These are phyloP conservation scores for Chamaea fasciata DNA, from an alignment of 2,113 vertebrate genomes.

Conservation along the genomic window DNA sequence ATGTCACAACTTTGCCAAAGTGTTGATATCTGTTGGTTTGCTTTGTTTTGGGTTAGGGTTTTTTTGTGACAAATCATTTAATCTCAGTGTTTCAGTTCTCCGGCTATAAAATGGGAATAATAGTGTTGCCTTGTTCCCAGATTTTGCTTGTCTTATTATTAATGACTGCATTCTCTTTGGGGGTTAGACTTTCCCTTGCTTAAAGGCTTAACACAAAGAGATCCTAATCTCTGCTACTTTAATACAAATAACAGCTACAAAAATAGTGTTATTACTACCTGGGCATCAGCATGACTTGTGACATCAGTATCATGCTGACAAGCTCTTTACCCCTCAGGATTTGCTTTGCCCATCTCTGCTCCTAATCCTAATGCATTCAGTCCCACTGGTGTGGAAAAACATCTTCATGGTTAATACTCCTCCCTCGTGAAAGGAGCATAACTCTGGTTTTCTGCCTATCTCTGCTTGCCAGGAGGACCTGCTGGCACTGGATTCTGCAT, in stretches of 20 bases:
- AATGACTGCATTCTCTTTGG: slow-evolving; percentile 30
- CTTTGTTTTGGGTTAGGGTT: neutral
- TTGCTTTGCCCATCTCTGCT: slow-evolving; percentile 30
- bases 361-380: slow-evolving; percentile 30
- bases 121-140: neutral
- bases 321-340: slow-evolving; percentile 33
- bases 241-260: slow-evolving; percentile 33
- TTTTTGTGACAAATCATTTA: neutral
- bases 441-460: neutral
- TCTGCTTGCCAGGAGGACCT: neutral
- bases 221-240: slow-evolving; percentile 51
- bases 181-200: slow-evolving; percentile 11
- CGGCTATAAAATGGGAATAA: slow-evolving; percentile 25
- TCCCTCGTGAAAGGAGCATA: neutral
- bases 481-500: neutral
- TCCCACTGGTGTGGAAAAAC: slow-evolving; percentile 24
- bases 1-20: neutral
- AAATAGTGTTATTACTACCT: slow-evolving; percentile 41
- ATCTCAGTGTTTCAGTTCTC: neutral
- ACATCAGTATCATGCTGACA: slow-evolving; percentile 37
- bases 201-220: slow-evolving; percentile 52
- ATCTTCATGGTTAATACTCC: slow-evolving; percentile 16
- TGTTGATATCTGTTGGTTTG: neutral
- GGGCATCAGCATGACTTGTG: slow-evolving; percentile 45
- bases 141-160: slow-evolving; percentile 30